Base-by-base conservation (phyloP, 1,140 invertebrate species). In the Maniola jurtina region DNA sequence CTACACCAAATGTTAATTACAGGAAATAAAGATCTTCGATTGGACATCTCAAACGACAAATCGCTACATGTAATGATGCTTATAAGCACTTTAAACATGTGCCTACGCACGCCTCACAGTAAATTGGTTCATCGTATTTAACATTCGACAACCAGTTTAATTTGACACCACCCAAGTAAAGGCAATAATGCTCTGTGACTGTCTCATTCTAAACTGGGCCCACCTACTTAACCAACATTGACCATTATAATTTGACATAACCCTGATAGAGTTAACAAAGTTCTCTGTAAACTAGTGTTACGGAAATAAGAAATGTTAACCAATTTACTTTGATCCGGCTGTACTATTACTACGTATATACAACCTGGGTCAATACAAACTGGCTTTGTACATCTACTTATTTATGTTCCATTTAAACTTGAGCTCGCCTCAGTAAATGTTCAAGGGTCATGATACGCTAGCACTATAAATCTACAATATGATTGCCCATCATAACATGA, bases 21-120 rank as follows among this genome's bases (percentile, higher is more conserved):
- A 55, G 54, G 25, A 55, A 55, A 55, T 55, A 55, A 35, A 55
- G 54, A 34, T 55, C 54, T 34, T 55, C 54, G 10, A 55, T 35
- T 55, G 34, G 48, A 52, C 48, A 52, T 52, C 48, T 25, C 48
- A 25, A 55, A 35, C 54, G 54, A 55, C 54, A 55, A 55, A 55
- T 55, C 54, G 54, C 54, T 35, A 36, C 34, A 36, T 55, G 54
- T 55, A 55, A 55, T 55, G 54, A 15, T 55, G 48, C 13, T 55
- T 35, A 15, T 55, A 55, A 55, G 15, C 13, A 55, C 25, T 55
- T 33, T 52, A 25, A 52, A 55, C 11, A 34, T n/a, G 13, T 13
- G 54, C 54, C 54, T 55, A 55, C 54, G 54, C 54, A 55, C 15
- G 11, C 33, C 8, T 55, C 54, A n/a, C 33, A 6, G 7, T 34